Conservation (phyloP, 2,888 invertebrate species). For the Steinernema carpocapsae region DNA sequence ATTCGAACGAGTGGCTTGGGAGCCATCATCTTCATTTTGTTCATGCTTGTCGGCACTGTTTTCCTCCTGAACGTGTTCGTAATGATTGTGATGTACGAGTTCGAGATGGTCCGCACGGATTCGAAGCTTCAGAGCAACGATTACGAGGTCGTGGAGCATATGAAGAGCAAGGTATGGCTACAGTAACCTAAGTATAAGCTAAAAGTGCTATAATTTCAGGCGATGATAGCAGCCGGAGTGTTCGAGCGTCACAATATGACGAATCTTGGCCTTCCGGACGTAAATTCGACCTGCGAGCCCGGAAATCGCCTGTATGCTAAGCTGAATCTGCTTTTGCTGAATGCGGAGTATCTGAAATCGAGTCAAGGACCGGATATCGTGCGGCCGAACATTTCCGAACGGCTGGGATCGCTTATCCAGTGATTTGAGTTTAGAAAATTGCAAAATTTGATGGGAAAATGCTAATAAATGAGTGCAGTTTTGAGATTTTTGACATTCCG, state of each 20-base stretch:
- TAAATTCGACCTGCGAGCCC: not conserved
- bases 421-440: not conserved
- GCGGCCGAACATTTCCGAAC: not conserved
- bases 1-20: constrained; percentile 14
- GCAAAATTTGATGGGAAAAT: not conserved
- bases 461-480: not conserved
- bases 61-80: constrained; percentile 55
- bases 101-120: constrained; percentile 56
- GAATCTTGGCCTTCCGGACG: constrained; percentile 8
- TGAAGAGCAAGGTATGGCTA: constrained; percentile 47
- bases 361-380: not conserved
- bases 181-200: not conserved
- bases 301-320: not conserved
- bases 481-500: too few relatives aligned
- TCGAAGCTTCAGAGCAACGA: constrained; percentile 55
- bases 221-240: not conserved
- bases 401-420: not conserved
- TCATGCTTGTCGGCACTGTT: constrained; percentile 52
- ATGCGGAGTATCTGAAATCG: not conserved
- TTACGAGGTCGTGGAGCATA: constrained; percentile 57
- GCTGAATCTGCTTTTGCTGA: not conserved
- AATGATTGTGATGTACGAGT: constrained; percentile 58
- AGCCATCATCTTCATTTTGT: constrained; percentile 48
- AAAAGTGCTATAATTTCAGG: not conserved
- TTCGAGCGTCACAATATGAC: constrained; percentile 21